Evolutionary conservation across 2,888 invertebrate species (phyloP), one percentile per base, ranked within the genome.

Genomic region (Pardosa pseudoannulata): DNA sequence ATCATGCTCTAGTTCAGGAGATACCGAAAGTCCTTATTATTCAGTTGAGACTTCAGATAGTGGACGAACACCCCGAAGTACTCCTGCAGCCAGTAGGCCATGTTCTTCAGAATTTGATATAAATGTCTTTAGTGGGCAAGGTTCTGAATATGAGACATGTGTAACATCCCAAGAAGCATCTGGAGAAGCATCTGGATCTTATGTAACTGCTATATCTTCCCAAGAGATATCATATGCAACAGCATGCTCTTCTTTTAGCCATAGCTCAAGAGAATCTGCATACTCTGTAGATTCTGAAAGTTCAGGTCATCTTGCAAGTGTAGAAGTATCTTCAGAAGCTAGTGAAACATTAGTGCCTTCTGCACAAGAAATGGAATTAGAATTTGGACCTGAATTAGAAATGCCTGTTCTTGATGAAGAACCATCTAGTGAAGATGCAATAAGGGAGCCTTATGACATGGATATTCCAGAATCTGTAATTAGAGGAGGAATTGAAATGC

Each of bases 281-380:
- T 96, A 95, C 91, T 97, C 97, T 85, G 93, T 97, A 64, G 96
- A 96, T 90, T 97, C 97, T 0, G 95, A 97, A 91, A 96, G 96
- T 89, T 97, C 97, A 0, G 96, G 96, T 23, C 95, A 97, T 91
- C 93, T 97, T 81, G 96, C 95, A 0, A 97, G 97, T 90, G 94
- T 97, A 88, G 97, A 97, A 92, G 92, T 93, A 68, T 94, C 96
- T 46, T 97, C 97, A 39, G 98, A 98, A 91, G 93, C 95, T 31
- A 97, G 97, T 0, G 98, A 98, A 92, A 98, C 98, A 0, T 92
- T 98, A 9, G 95, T 98, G 11, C 96, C 97, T 16, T 97, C 98
- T 1, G 95, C 96, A 9, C 95, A 95, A 90, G 97, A 97, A 91
- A 92, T 95, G 71, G 92, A 92, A 78, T 90, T 91, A 62, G 92